These are phyloP conservation scores for Orthonevra nobilis DNA, from an alignment of 2,888 invertebrate species.

Conservation along the genomic window DNA sequence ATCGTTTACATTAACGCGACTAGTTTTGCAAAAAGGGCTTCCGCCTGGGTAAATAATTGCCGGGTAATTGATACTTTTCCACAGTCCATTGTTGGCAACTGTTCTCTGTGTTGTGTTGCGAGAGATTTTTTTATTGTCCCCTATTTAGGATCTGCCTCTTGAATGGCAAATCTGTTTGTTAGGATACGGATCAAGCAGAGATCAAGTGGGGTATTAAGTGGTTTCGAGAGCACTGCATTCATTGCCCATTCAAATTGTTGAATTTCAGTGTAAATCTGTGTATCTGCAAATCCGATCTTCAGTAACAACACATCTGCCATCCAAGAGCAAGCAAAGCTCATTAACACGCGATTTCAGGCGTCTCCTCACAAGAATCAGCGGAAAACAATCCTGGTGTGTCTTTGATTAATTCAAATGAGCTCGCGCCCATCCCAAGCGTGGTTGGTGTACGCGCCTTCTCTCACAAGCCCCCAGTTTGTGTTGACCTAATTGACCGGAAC, in stretches of 20 bases:
- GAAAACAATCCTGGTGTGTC: neutral
- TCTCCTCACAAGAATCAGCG: too few relatives aligned
- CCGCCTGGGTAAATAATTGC: constrained; percentile 71
- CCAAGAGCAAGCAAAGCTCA: neutral
- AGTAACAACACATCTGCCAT: constrained; percentile 32
- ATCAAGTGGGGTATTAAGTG: constrained; percentile 72
- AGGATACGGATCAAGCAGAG: constrained; percentile 63
- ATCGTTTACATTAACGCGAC: constrained; percentile 71
- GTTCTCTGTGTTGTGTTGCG: constrained; percentile 49
- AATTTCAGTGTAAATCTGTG: constrained; percentile 19
- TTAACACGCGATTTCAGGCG: constrained; percentile 21
- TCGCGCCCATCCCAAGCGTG: constrained; percentile 14
- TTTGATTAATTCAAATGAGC: constrained; percentile 22
- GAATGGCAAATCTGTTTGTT: constrained; percentile 55
- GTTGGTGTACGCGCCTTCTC: neutral
- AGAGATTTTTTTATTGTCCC: constrained; percentile 22
- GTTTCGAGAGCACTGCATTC: constrained; percentile 50
- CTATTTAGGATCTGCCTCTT: constrained; percentile 44
- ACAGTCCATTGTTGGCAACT: constrained; percentile 58
- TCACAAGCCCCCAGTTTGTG: constrained; percentile 31
- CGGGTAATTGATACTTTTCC: constrained; percentile 73
- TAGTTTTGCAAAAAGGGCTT: constrained; percentile 66
- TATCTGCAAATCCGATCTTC: constrained; percentile 29
- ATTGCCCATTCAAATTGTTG: constrained; percentile 9
- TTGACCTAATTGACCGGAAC: constrained; percentile 59